Base-by-base conservation (phyloP, 2,113 vertebrate genomes). In the Plectropomus leopardus region DNA sequence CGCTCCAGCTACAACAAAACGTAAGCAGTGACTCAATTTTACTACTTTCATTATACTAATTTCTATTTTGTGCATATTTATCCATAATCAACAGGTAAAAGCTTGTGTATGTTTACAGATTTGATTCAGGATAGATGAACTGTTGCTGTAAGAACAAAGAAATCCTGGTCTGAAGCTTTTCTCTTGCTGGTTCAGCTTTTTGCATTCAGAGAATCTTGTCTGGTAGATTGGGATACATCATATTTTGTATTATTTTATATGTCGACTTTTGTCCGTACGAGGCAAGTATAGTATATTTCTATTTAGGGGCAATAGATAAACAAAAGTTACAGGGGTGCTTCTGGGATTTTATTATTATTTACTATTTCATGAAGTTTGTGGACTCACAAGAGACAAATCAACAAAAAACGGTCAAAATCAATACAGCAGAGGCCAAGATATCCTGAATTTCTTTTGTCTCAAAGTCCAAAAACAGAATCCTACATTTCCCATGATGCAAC, bases 1-100 rank as follows among this genome's bases (percentile, higher is more conserved):
- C 95, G 92, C 86, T 98, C 97, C 65, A 98, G 79, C 97, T 98
- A 94, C 19, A 78, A 48, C 24, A n/a, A 3, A 47, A 54, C 4
- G 26, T 48, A 32, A 70, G 14, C 15, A 34, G 34, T 5, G 19
- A 47, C 2, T 15, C 5, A 42, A 19, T 4, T 23, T n/a, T 28
- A 11, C 24, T 16, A 10, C 26, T 66, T 57, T 47, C 4, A n/a
- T 55, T 11, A 15, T n/a, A 21, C 51, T 26, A 1, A 34, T 30
- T 21, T 72, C 3, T 7, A 44, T 23, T 36, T 0, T 0, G 34
- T 21, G 21, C 11, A 44, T 44, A 13, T 30, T 54, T 30, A 23
- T 30, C 1, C 3, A 42, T 10, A 15, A 66, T 53, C 2, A 32
- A 13, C 2, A 1, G n/a, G 4, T 19, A 11, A 32, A 61, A 23